Evolutionary conservation across 2,888 invertebrate species (phyloP).

Genomic region (Brassicogethes aeneus): DNA sequence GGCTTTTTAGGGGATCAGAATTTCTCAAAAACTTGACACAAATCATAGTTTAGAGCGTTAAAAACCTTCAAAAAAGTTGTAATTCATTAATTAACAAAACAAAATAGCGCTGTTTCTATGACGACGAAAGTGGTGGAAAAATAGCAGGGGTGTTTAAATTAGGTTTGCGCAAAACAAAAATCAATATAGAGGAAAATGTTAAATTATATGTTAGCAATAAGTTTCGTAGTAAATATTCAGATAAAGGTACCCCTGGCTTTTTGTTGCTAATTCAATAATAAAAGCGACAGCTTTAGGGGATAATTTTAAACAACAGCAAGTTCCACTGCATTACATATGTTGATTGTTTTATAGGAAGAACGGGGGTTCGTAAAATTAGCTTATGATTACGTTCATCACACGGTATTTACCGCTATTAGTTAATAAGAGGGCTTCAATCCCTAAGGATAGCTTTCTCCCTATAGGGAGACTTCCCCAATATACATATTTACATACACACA

Average conservation of each 20-base stretch:
- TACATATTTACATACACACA: constrained; percentile 34
- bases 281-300: constrained; percentile 22
- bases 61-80: no score
- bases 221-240: not conserved
- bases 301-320: constrained; percentile 31
- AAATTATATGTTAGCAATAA: not conserved
- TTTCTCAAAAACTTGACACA: no score
- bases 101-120: no score
- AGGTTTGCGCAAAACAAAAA: not conserved
- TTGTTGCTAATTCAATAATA: constrained; percentile 23
- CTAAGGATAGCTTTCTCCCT: constrained; percentile 24
- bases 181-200: not conserved
- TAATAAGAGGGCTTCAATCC: constrained; percentile 37
- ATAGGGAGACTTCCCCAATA: constrained; percentile 24
- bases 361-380: constrained; percentile 36
- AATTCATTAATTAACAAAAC: no score
- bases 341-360: constrained; percentile 39
- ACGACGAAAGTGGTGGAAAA: no score
- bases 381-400: constrained; percentile 43
- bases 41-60: no score
- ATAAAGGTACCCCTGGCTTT: constrained; percentile 6
- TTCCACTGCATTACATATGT: constrained; percentile 31
- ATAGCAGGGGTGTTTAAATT: not conserved
- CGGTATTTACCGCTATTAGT: constrained; percentile 43
- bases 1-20: no score